Evolutionary conservation across 1,140 invertebrate species (phyloP), one percentile per base, ranked within the genome.

Genomic region (Tetramorium parvispinum): DNA sequence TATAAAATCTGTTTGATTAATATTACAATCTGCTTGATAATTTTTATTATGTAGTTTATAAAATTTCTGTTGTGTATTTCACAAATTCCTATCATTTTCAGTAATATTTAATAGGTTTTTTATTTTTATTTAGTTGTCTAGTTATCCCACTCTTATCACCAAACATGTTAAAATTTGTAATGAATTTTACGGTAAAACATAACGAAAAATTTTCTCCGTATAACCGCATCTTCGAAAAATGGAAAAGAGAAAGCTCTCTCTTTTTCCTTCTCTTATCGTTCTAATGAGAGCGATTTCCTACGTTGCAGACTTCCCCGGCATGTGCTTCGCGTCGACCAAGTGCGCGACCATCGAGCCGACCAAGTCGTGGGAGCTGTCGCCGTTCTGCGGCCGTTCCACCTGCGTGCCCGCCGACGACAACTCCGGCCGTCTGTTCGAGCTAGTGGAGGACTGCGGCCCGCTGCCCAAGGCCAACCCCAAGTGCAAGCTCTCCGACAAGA

Each of bases 311-410:
- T 98, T 98, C 96, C 98, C 98, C 61, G 97, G 97, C 11, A 96
- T 98, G 96, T 98, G 98, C 92, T 98, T 98, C 94, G 98, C 98
- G 1, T 98, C 97, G 0, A 98, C 98, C n/a, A 97, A 96, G 85
- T 98, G 98, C 93, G 97, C 97, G 1, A 98, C 98, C 18, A 97
- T 98, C 43, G 97, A 98, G 92, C 97, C 97, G 49, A 97, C 97
- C 55, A 97, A 98, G 94, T 96, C 97, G 40, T 98, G 98, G 98
- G 97, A 98, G 46, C 93, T 98, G 87, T 95, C 97, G 10, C 98
- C 98, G 2, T 98, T 98, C 97, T 98, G 98, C 91, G 98, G 98
- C 13, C 97, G 97, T 85, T 98, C 97, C 83, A 98, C 97, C 53
- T 98, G 98, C 94, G 97, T 98, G 1, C 96, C 97, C 85, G 97